Evolutionary conservation across 2,797 vertebrate genomes (phyloP), one percentile per base, ranked within the genome.

Genomic region (Peromyscus eremicus): DNA sequence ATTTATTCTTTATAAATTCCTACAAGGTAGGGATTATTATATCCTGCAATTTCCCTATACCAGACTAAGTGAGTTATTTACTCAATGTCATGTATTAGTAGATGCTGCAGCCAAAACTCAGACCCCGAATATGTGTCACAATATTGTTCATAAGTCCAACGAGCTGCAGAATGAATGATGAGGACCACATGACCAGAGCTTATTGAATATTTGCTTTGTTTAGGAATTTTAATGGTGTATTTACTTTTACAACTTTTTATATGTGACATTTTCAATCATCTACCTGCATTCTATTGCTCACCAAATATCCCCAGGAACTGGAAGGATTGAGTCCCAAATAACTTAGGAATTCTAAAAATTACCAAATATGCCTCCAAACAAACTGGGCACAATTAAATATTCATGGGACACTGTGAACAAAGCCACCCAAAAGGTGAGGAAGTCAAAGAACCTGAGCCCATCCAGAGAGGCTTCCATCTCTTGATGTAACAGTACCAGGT

Each of bases 191-290:
- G 66, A 12, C 49, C 34, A 83, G 16, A 25, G n/a, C 14, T 37
- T 71, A 83, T 64, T 5, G 11, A 79, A 29, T 57, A 6, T 71
- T 79, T 87, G 5, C 21, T 93, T 60, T 87, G 43, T 73, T 70
- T 92, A 89, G 79, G 52, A 85, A 91, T 84, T 77, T 94, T 91
- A 76, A 55, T 46, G 71, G 29, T 66, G 37, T 13, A n/a, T 46
- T 91, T 80, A 91, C 68, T 91, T 93, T 89, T 75, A 43, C 4
- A 52, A 32, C 73, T 49, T n/a, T 57, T 57, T 79, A 32, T 60
- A 92, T 68, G 40, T 80, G 66, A 86, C 37, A 73, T 55, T 90
- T 73, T 93, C 40, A 83, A 52, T 85, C 68, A 37, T 55, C 32
- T 84, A 46, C 89, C 87, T 73, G n/a, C 34, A 89, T 12, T 79